Evolutionary conservation across 2,797 vertebrate genomes (phyloP).

Genomic region (Silurus aristotelis): DNA sequence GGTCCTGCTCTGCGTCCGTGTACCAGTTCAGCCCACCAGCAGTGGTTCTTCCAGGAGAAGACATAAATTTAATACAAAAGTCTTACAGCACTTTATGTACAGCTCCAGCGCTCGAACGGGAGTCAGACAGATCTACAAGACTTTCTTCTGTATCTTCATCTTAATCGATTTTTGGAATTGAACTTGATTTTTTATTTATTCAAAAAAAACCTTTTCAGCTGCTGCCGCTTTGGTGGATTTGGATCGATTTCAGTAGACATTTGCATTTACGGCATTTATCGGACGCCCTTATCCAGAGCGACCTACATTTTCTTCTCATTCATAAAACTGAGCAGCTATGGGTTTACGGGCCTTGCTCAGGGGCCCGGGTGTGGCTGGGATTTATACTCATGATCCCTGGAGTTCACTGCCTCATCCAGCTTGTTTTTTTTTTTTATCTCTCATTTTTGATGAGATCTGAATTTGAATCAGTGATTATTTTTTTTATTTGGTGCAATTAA

Average conservation of each 20-base stretch:
- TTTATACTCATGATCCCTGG: background rate
- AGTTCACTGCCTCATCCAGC: background rate
- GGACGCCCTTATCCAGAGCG: no score
- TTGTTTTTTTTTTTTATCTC: background rate
- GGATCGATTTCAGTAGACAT: background rate
- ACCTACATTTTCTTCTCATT: no score
- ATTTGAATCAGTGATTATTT: background rate
- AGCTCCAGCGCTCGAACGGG: slow-evolving; percentile 14
- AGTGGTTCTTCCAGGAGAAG: slow-evolving; percentile 91
- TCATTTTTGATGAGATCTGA: background rate
- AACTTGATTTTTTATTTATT: background rate
- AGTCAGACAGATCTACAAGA: background rate
- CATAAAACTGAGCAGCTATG: no score
- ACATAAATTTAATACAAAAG: slow-evolving; percentile 48
- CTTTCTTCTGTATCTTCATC: background rate
- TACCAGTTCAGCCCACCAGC: slow-evolving; percentile 74
- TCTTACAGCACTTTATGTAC: slow-evolving; percentile 2
- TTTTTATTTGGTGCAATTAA: background rate
- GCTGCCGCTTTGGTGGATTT: background rate
- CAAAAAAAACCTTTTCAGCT: background rate
- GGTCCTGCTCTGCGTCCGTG: slow-evolving; percentile 83
- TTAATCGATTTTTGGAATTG: background rate
- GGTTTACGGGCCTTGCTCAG: no score
- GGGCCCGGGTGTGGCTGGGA: no score
- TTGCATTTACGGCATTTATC: no score